phyloP scores from a whole-genome alignment of 2,888 invertebrate genomes.

The Amorpha juglandis region DNA sequence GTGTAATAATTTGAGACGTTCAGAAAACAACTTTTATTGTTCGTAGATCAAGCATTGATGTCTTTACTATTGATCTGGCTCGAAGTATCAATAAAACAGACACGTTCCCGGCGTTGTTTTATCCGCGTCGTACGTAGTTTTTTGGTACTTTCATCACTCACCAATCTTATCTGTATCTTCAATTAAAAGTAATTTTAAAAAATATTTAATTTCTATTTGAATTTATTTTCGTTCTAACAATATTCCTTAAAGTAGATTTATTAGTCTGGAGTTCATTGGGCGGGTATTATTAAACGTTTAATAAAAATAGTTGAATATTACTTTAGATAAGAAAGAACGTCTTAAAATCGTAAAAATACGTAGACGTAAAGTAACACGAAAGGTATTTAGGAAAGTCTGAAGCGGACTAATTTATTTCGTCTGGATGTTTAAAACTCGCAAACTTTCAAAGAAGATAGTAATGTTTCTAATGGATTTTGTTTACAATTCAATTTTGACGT shows the following conservation, averaged over 20 bases:
- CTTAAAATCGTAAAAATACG: slow-evolving; percentile 15
- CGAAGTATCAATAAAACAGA: no score
- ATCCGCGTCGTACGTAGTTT: no score
- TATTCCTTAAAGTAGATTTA: background rate
- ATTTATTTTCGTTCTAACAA: background rate
- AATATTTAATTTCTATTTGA: no score
- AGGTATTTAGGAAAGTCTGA: slow-evolving; percentile 20
- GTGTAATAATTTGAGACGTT: no score
- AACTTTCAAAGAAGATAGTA: slow-evolving; percentile 15
- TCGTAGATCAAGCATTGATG: no score
- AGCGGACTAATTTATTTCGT: slow-evolving; percentile 18
- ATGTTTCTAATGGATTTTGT: slow-evolving; percentile 19
- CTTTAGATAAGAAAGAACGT: background rate
- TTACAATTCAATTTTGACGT: slow-evolving; percentile 1
- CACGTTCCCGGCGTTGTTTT: no score
- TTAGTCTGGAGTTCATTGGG: background rate
- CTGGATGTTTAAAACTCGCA: slow-evolving; percentile 19
- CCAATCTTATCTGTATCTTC: no score
- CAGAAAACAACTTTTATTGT: no score
- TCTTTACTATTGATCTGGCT: no score
- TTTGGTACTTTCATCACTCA: background rate
- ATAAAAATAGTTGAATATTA: slow-evolving; percentile 12
- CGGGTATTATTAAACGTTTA: background rate
- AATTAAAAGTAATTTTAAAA: no score
- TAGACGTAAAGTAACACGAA: slow-evolving; percentile 12